These are phyloP conservation scores for Alectoris magna DNA, from an alignment of 2,797 vertebrate genomes.

Conservation along the genomic window DNA sequence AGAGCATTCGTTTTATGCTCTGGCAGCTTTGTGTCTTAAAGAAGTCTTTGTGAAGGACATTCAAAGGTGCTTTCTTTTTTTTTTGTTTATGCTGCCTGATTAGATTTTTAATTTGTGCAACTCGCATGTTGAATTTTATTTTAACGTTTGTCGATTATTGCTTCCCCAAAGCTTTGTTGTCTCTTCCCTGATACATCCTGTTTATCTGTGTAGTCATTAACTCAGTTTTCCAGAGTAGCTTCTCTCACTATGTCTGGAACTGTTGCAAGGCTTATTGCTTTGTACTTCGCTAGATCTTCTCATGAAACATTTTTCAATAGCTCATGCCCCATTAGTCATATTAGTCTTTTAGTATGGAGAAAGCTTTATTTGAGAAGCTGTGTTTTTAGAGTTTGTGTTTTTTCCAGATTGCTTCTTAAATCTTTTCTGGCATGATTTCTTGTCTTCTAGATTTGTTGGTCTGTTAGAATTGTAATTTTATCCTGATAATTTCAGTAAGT, in stretches of 20 bases:
- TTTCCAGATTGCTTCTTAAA: neutral
- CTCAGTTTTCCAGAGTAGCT: neutral
- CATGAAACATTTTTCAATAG: neutral
- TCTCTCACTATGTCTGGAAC: neutral
- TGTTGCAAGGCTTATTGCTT: neutral
- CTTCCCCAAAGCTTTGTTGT: neutral
- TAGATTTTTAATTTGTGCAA: neutral
- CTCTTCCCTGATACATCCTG: accelerated
- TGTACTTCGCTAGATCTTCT: neutral
- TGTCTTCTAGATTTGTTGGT: neutral
- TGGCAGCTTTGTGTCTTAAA: neutral
- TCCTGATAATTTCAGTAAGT: neutral
- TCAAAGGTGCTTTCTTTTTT: neutral
- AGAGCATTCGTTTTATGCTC: neutral
- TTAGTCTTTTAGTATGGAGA: neutral
- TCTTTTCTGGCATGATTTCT: accelerated
- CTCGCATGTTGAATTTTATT: neutral
- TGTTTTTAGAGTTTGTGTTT: neutral
- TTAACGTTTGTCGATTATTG: neutral
- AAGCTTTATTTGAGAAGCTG: neutral
- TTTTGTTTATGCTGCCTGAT: neutral
- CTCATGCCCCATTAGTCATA: neutral
- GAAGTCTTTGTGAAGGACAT: neutral
- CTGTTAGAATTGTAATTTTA: neutral
- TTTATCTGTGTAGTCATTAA: neutral